Percentiles rank a stretch among this genome's conserved stretches.
Conservation (phyloP, 2,797 vertebrate genomes). For the Lophura swinhoii region DNA sequence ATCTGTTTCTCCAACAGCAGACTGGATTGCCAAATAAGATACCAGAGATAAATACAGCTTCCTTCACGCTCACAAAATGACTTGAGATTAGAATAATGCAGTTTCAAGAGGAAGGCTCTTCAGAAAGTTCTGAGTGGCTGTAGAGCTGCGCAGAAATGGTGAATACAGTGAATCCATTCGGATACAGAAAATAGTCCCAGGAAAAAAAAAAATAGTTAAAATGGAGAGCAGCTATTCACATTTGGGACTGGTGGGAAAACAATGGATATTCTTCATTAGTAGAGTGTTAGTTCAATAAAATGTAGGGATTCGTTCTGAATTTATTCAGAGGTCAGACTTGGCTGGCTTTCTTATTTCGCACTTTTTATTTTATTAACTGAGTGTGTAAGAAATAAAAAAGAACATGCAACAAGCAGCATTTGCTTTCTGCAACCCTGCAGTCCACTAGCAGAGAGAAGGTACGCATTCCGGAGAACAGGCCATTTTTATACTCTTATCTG, state of each 20-base stretch:
- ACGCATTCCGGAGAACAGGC: neutral
- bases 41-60: neutral
- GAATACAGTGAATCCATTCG: neutral
- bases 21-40: neutral
- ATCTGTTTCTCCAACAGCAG: neutral
- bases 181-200: neutral
- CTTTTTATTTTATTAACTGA: neutral
- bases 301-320: neutral
- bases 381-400: slow-evolving; percentile 4
- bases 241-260: neutral
- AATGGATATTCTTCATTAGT: neutral
- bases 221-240: neutral
- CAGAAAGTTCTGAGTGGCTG: neutral
- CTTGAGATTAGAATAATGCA: neutral
- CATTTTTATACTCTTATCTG: neutral
- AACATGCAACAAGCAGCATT: neutral
- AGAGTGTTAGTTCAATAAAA: neutral
- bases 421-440: neutral
- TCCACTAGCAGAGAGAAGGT: neutral
- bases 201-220: neutral
- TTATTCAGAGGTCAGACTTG: neutral
- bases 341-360: neutral
- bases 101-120: neutral
- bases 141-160: neutral
- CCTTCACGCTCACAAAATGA: neutral